Evolutionary conservation across 2,113 vertebrate genomes (phyloP), one percentile per base, ranked within the genome.

Genomic region (Spizaetus ornatus): DNA sequence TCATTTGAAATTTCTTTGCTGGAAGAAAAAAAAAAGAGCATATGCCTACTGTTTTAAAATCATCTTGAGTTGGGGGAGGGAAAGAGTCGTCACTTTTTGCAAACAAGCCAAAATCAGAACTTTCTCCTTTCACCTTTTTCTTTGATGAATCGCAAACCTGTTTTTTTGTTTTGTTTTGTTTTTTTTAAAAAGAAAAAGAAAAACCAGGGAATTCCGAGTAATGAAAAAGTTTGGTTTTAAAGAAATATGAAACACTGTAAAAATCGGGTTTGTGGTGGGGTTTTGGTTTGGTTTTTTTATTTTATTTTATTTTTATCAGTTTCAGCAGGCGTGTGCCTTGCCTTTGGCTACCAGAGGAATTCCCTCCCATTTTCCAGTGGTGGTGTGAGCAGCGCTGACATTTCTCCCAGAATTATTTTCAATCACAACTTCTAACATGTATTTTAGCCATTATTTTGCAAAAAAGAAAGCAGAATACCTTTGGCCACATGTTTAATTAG

Each of bases 201-300:
- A 25, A 45, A 29, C 3, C 13, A 31, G 23, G 21, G 17, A 76
- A 50, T 55, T 52, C 3, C 0, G 0, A 79, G 7, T 62, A 55
- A 40, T 32, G 5, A 55, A 59, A 65, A 25, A 19, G 7, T 55
- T 74, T 38, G 3, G 4, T 9, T 80, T 86, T 63, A 69, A 85
- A 63, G 43, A 92, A 88, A 62, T 52, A 31, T 0, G 1, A 50
- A 74, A 8, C 1, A 1, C 9, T 47, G 12, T 63, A 82, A 71
- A 65, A 36, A 11, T 59, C 6, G 0, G 1, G 4, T 43, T 87
- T 74, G 6, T 45, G 45, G 48, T 26, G 48, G 48, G 2, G 1
- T 36, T 50, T 50, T 1, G 14, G 36, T 36, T 36, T 36, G 36
- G 36, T 36, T 36, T n/a, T n/a, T n/a, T n/a, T n/a, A n/a, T n/a